Percentiles rank a stretch among this genome's conserved stretches.
Evolutionary conservation across 2,888 invertebrate species (phyloP).

Genomic region (Poecilus cupreus): DNA sequence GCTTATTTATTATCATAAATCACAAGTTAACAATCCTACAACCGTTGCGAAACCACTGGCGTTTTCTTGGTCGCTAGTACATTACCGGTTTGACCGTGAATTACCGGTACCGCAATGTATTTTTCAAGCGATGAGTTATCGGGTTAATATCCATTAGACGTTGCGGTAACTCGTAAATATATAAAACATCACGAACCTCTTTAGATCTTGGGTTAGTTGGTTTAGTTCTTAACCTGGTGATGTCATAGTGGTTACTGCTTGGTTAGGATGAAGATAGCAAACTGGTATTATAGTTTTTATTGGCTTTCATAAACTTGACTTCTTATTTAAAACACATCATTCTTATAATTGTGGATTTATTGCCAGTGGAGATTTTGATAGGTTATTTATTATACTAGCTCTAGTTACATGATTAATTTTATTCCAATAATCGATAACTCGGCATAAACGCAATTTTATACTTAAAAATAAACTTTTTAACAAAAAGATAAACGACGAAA

Average conservation of each 20-base stretch:
- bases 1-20: slow-evolving; percentile 32
- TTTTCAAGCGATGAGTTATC: slow-evolving; percentile 17
- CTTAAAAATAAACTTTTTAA: too few species aligned
- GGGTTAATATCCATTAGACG: slow-evolving; percentile 16
- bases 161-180: background rate
- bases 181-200: background rate
- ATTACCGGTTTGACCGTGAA: background rate
- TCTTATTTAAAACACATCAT: slow-evolving; percentile 10
- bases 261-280: background rate
- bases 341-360: background rate
- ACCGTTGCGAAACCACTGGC: background rate
- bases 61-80: background rate
- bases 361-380: background rate
- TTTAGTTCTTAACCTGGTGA: background rate
- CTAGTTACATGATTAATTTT: background rate
- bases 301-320: background rate
- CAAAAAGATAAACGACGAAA: too few species aligned
- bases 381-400: background rate
- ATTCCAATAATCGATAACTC: slow-evolving; percentile 1
- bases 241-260: background rate
- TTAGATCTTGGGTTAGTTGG: background rate
- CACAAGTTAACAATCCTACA: background rate
- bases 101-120: background rate
- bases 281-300: background rate
- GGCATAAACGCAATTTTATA: background rate